Percentiles rank a stretch among this genome's conserved stretches.
phyloP scores from a whole-genome alignment of 1,140 invertebrate genomes.

The Drosophila asahinai region DNA sequence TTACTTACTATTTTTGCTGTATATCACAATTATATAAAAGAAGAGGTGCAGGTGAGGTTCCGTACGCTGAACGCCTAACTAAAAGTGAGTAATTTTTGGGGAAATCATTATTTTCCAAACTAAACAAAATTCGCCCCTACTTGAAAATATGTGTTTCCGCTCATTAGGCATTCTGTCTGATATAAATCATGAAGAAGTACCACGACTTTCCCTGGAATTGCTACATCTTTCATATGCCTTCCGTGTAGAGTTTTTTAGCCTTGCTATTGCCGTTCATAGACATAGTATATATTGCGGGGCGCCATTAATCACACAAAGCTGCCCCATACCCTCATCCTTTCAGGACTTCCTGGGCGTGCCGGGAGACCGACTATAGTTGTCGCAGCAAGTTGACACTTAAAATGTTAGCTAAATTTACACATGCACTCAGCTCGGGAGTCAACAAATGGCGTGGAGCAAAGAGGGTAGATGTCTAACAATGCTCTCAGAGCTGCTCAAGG shows the following conservation, averaged over 20 bases:
- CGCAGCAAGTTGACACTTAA: constrained; percentile 78
- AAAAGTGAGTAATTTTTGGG: constrained; percentile 7
- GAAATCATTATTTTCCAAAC: constrained; percentile 1
- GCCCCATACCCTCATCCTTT: neutral
- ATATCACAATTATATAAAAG: neutral
- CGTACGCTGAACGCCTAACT: neutral
- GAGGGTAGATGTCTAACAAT: constrained; percentile 42
- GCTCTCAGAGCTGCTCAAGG: constrained; percentile 37
- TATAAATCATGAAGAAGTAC: constrained; percentile 12
- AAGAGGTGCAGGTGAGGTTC: neutral
- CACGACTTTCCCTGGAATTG: neutral
- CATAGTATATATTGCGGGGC: constrained; percentile 27
- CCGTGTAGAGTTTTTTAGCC: neutral
- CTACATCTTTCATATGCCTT: neutral
- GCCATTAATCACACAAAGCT: constrained; percentile 65
- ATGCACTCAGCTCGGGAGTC: constrained; percentile 69
- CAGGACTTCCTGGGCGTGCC: constrained; percentile 12
- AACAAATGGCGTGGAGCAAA: constrained; percentile 37
- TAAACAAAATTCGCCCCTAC: neutral
- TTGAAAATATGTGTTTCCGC: neutral
- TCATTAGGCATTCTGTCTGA: constrained; percentile 14
- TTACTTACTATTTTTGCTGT: constrained; percentile 17
- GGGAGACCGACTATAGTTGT: constrained; percentile 58
- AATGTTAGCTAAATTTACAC: constrained; percentile 81
- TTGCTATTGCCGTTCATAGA: constrained; percentile 13